A percentile compares a stretch with the other conserved stretches of the same genome.
Conservation (phyloP, 2,113 vertebrate species). For the Tragulus kanchil region DNA sequence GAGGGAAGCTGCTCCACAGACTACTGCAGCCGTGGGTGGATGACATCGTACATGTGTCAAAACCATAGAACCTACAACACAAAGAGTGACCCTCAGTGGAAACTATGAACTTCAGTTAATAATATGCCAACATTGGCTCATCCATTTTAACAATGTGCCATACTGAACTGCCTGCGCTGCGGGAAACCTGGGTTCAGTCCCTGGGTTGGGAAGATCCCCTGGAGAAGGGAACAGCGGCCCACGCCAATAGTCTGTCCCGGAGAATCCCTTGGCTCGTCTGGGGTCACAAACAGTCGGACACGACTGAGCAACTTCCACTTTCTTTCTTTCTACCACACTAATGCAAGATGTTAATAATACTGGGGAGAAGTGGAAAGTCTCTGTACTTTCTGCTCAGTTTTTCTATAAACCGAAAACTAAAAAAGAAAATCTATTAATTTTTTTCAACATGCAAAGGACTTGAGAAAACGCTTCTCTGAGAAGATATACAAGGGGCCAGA, state of each 20-base stretch:
- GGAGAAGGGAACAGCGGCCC: too few relatives aligned
- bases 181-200: too few relatives aligned
- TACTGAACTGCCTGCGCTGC: too few relatives aligned
- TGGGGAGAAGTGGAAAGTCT: rapidly evolving
- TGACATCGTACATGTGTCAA: rapidly evolving
- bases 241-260: too few relatives aligned
- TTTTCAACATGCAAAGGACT: not conserved
- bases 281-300: too few relatives aligned
- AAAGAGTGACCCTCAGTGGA: not conserved
- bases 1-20: rapidly evolving
- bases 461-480: not conserved
- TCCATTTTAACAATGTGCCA: rapidly evolving
- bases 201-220: too few relatives aligned
- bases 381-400: not conserved
- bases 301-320: too few relatives aligned
- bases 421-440: not conserved
- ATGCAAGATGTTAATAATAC: not conserved
- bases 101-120: not conserved
- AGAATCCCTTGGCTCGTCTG: too few relatives aligned
- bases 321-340: not conserved
- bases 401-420: not conserved
- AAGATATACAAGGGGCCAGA: not conserved
- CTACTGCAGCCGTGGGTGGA: rapidly evolving
- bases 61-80: not conserved
- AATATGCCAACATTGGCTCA: rapidly evolving